phyloP scores from a whole-genome alignment of 2,113 vertebrate species.

The Centrocercus urophasianus region DNA sequence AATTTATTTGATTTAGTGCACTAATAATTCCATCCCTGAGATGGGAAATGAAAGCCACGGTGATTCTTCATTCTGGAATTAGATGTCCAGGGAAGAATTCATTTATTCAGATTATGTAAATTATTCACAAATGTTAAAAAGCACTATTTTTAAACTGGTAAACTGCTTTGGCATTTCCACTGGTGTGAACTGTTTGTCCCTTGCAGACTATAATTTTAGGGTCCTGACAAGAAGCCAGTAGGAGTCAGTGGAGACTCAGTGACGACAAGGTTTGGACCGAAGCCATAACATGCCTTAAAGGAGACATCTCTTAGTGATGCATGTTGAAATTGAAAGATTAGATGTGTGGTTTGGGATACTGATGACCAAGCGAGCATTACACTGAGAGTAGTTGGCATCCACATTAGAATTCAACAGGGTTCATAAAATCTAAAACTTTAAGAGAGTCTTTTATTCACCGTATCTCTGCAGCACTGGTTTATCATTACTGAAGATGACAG shows the following conservation, averaged over 20 bases:
- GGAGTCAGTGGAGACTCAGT: neutral
- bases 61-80: slow-evolving; percentile 11
- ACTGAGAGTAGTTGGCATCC: neutral
- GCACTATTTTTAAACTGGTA: neutral
- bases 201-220: neutral
- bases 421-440: neutral
- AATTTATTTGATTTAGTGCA: slow-evolving; percentile 17
- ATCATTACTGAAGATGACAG: neutral
- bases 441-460: neutral
- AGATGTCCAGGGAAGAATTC: neutral
- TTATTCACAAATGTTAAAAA: neutral
- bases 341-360: neutral
- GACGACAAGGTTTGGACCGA: neutral
- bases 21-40: slow-evolving; percentile 17
- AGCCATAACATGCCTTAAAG: neutral
- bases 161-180: neutral
- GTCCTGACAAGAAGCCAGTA: neutral
- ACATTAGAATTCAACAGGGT: neutral
- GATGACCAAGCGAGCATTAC: neutral
- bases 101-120: neutral
- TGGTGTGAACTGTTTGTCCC: neutral
- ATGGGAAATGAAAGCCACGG: neutral
- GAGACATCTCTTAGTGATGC: neutral
- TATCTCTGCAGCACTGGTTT: neutral
- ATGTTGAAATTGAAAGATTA: neutral